Percentiles rank a stretch among this genome's conserved stretches.
Evolutionary conservation across 2,113 vertebrate genomes (phyloP).

Genomic region (Hoplias malabaricus): DNA sequence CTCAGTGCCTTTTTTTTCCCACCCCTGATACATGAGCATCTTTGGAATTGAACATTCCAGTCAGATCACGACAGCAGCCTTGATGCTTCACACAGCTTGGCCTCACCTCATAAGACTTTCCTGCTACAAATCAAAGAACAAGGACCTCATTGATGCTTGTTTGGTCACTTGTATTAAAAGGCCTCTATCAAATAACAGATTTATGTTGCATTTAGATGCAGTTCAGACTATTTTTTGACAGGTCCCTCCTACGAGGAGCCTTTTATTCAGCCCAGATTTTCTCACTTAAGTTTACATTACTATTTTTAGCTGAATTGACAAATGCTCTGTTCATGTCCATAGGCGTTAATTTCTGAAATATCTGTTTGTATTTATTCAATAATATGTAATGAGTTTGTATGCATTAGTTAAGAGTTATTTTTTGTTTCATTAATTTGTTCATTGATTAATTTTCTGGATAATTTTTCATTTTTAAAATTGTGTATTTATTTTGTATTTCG

Average conservation of each 20-base stretch:
- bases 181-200: constrained; percentile 37
- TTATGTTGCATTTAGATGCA: constrained; percentile 33
- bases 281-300: background rate
- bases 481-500: too few species aligned
- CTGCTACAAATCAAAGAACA: constrained; percentile 39
- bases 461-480: too few species aligned
- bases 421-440: too few species aligned
- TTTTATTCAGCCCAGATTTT: background rate
- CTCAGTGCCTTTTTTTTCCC: background rate
- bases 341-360: too few species aligned
- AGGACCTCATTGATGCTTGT: constrained; percentile 16
- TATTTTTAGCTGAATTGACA: background rate
- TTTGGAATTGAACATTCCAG: constrained; percentile 9
- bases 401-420: too few species aligned
- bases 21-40: background rate
- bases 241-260: constrained; percentile 52
- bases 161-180: background rate
- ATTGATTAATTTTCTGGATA: too few species aligned
- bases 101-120: constrained; percentile 29
- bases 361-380: too few species aligned
- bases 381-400: too few species aligned
- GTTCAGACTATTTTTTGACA: constrained; percentile 29
- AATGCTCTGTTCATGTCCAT: background rate
- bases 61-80: background rate
- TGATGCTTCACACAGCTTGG: constrained; percentile 13